phyloP scores from a whole-genome alignment of 2,113 vertebrate species.

The Protobothrops flavoviridis region DNA sequence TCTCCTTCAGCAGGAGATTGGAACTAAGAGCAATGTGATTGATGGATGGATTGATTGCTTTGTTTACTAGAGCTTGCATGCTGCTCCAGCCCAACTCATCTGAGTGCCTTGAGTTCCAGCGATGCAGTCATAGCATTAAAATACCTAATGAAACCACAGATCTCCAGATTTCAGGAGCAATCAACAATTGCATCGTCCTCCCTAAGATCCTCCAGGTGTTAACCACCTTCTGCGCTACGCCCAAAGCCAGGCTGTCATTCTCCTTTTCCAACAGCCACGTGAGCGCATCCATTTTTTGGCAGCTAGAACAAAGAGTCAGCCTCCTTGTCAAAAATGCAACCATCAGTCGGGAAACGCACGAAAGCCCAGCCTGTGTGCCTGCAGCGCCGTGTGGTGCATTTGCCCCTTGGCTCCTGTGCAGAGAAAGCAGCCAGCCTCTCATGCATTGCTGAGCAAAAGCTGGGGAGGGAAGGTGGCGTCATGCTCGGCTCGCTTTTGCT shows the following conservation, averaged over 20 bases:
- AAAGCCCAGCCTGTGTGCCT: conserved; percentile 56
- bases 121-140: not conserved
- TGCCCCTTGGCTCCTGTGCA: conserved; percentile 64
- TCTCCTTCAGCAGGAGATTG: not conserved
- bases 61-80: not conserved
- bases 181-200: not conserved
- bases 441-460: conserved; percentile 47
- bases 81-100: not conserved
- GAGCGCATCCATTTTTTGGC: conserved; percentile 4
- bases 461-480: conserved; percentile 31
- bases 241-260: fast-evolving
- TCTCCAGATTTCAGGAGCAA: not conserved
- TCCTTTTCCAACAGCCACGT: fast-evolving
- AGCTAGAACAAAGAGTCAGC: conserved; percentile 10
- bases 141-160: not conserved
- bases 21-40: not conserved
- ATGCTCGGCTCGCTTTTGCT: not conserved
- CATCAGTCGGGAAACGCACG: conserved; percentile 50
- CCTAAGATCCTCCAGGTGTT: not conserved
- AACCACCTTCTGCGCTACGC: not conserved
- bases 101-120: not conserved
- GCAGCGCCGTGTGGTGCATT: conserved; percentile 59
- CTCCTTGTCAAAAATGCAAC: conserved; percentile 25
- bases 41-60: not conserved
- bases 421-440: conserved; percentile 51